Evolutionary conservation across 37 sponge, comb jelly and placozoan species (phyloP), one percentile per base, ranked within the genome.

Genomic region (Ephydatia muelleri): DNA sequence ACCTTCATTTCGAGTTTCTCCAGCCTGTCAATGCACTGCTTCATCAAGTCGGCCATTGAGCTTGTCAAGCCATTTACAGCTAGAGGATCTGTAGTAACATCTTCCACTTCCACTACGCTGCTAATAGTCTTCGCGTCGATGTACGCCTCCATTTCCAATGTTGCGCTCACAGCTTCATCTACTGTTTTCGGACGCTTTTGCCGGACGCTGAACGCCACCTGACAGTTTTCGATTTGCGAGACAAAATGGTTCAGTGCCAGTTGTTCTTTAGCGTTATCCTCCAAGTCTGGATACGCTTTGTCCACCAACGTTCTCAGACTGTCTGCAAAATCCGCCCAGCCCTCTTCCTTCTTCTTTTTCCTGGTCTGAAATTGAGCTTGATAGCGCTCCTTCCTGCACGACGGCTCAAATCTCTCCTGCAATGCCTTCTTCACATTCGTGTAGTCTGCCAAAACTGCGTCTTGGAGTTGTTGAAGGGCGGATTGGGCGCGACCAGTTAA

Each of bases 281-380:
- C 38, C 43, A 87, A 47, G 0, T 87, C 49, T 16, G 81, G 81
- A 49, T 81, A 87, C 34, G 87, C 87, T 27, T 76, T 81, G 31
- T 87, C 87, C 23, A 39, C 88, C 37, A 82, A 38, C 8, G 48
- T 6, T 19, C 38, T 22, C 16, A 88, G 78, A 47, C 82, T 71
- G 5, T 88, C 77, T 5, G 88, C 77, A 29, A 82, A 67, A 38
- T 82, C 79, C 5, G 83, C 83, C 88, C 88, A 88, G 19, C 79
- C 72, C 48, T 88, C 83, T 31, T 4, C 28, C 83, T 67, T 68
- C 33, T 57, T 77, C 66, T 82, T 76, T 38, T 73, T 57, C 25
- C 88, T 31, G 25, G 83, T 70, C 71, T 68, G 73, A 49, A 88
- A 82, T 64, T 88, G 79, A 34, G 83, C 88, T 39, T 78, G 83